Conservation (phyloP, 2,797 vertebrate genomes). For the Lagocephalus sceleratus region DNA sequence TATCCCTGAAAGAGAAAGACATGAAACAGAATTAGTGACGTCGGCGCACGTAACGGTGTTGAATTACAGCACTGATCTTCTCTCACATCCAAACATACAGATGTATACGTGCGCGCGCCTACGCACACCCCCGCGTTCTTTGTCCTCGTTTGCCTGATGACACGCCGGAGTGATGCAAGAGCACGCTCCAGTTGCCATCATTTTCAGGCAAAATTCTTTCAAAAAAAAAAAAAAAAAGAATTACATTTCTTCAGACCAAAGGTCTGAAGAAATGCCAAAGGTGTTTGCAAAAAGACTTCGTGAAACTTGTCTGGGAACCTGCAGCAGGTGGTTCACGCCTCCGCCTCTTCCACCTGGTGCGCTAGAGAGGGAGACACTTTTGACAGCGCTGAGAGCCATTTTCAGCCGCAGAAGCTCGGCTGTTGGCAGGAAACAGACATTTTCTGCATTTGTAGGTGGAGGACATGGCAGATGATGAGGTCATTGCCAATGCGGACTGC, state of each 20-base stretch:
- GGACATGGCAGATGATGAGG: too few relatives aligned
- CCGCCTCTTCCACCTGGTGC: conserved; percentile 48
- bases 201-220: conserved; percentile 39
- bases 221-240: too few relatives aligned
- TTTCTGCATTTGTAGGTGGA: too few relatives aligned
- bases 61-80: conserved; percentile 23
- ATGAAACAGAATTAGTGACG: background rate
- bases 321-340: conserved; percentile 58
- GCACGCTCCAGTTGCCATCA: conserved; percentile 29
- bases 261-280: too few relatives aligned
- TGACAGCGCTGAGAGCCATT: conserved; percentile 52
- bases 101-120: conserved; percentile 40
- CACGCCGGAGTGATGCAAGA: conserved; percentile 46
- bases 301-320: conserved; percentile 40
- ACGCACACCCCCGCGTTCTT: conserved; percentile 44
- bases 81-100: conserved; percentile 37
- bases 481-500: too few relatives aligned
- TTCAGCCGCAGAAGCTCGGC: conserved; percentile 32
- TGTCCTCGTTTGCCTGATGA: conserved; percentile 41
- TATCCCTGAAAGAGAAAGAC: background rate
- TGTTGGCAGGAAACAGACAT: too few relatives aligned
- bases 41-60: background rate
- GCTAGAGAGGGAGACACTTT: conserved; percentile 50
- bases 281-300: conserved; percentile 45
- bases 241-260: conserved; percentile 40